phyloP scores from a whole-genome alignment of 2,797 vertebrate species.

The Hydrolagus colliei region DNA sequence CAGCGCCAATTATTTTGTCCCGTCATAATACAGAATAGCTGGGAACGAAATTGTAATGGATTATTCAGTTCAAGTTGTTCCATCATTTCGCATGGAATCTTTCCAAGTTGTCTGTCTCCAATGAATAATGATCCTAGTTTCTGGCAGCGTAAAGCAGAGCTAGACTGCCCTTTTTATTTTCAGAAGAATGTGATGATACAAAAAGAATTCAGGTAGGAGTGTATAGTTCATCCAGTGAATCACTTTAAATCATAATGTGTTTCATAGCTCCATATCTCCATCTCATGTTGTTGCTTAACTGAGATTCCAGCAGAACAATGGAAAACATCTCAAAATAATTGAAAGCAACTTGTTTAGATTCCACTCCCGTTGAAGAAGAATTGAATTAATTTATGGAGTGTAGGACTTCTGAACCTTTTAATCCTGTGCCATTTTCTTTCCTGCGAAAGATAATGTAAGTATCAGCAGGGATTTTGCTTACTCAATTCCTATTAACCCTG shows the following conservation, averaged over 20 bases:
- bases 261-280: neutral
- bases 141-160: slow-evolving; percentile 7
- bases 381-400: neutral
- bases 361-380: neutral
- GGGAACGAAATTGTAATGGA: neutral
- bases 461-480: no score
- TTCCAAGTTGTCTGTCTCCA: neutral
- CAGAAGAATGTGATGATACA: neutral
- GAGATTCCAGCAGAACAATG: neutral
- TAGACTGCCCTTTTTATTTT: neutral
- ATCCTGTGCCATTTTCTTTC: no score
- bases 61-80: neutral
- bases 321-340: neutral
- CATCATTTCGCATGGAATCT: neutral
- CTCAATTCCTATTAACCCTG: no score
- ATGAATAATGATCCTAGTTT: slow-evolving; percentile 15
- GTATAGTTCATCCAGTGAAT: neutral
- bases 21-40: neutral
- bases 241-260: neutral
- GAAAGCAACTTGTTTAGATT: neutral
- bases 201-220: neutral
- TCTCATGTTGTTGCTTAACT: neutral
- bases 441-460: no score
- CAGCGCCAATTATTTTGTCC: neutral
- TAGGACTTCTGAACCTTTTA: no score